These are phyloP conservation scores for Salvelinus namaycush DNA, from an alignment of 2,113 vertebrate genomes.

Conservation along the genomic window DNA sequence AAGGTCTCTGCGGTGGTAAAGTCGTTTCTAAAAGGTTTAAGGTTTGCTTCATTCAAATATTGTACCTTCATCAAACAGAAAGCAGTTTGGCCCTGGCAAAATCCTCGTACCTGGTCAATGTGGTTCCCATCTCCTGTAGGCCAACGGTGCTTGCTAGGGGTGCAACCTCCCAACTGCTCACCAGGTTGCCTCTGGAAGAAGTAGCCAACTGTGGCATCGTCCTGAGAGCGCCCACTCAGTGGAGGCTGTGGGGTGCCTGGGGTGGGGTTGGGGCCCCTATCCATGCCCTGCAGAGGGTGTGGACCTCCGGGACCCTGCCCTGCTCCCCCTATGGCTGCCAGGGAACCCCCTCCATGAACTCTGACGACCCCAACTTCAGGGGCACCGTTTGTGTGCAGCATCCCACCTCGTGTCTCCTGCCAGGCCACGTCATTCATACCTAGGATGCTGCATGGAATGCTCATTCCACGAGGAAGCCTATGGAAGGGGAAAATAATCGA, in stretches of 20 bases:
- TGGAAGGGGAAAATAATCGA: not conserved
- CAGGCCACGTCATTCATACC: constrained; percentile 82
- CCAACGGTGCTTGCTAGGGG: constrained; percentile 70
- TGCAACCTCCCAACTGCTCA: constrained; percentile 70
- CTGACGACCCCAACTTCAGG: constrained; percentile 66
- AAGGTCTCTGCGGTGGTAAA: not conserved
- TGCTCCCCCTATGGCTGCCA: constrained; percentile 58
- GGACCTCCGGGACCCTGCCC: constrained; percentile 61
- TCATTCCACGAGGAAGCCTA: constrained; percentile 77
- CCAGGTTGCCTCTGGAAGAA: constrained; percentile 77
- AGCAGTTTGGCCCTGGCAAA: not conserved
- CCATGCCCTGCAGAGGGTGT: constrained; percentile 44
- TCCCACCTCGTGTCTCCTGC: constrained; percentile 77
- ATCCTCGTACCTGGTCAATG: constrained; percentile 54
- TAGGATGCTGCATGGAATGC: constrained; percentile 79
- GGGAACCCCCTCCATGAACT: constrained; percentile 56
- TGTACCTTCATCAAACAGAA: not conserved
- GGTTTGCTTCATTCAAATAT: not conserved
- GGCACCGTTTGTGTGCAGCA: constrained; percentile 72
- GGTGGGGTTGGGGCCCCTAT: constrained; percentile 44
- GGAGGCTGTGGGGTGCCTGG: constrained; percentile 63
- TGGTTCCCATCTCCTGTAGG: constrained; percentile 68
- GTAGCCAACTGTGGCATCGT: constrained; percentile 70
- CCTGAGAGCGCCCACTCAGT: constrained; percentile 70
- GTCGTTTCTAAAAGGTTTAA: not conserved